Conservation (phyloP, 2,797 vertebrate genomes). For the Ptychobarbus kaznakovi region DNA sequence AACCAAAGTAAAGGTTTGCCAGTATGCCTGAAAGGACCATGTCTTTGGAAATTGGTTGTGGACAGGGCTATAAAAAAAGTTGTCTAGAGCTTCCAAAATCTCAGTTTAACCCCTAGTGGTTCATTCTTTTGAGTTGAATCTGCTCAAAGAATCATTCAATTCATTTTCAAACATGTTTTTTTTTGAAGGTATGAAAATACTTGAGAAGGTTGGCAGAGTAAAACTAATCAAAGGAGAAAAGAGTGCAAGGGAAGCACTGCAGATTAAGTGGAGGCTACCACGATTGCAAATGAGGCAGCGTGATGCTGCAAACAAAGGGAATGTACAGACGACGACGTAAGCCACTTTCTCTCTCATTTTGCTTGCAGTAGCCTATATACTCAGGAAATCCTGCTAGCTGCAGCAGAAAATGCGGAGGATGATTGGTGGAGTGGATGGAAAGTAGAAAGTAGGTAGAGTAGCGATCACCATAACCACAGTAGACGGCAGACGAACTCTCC, state of each 20-base stretch:
- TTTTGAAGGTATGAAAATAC: background rate
- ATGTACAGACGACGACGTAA: background rate
- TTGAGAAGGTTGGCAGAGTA: background rate
- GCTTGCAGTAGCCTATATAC: background rate
- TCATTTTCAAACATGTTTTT: background rate
- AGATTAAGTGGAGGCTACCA: background rate
- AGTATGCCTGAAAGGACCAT: background rate
- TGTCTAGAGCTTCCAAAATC: background rate
- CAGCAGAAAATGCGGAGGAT: background rate
- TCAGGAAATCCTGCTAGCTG: background rate
- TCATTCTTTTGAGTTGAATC: background rate
- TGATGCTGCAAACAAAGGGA: background rate
- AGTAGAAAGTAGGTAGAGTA: slow-evolving; percentile 4
- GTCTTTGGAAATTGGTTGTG: background rate
- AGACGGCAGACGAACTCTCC: background rate
- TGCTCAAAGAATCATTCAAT: background rate
- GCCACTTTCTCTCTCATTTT: background rate
- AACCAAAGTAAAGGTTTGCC: background rate
- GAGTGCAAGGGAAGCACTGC: background rate
- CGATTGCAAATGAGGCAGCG: background rate
- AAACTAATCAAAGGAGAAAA: background rate
- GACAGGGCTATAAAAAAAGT: background rate
- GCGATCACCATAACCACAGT: slow-evolving; percentile 17
- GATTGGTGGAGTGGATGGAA: slow-evolving; percentile 3
- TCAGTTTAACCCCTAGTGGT: background rate